Evolutionary conservation across 2,113 vertebrate genomes (phyloP).

Genomic region (Brachyhypopomus occidentalis): DNA sequence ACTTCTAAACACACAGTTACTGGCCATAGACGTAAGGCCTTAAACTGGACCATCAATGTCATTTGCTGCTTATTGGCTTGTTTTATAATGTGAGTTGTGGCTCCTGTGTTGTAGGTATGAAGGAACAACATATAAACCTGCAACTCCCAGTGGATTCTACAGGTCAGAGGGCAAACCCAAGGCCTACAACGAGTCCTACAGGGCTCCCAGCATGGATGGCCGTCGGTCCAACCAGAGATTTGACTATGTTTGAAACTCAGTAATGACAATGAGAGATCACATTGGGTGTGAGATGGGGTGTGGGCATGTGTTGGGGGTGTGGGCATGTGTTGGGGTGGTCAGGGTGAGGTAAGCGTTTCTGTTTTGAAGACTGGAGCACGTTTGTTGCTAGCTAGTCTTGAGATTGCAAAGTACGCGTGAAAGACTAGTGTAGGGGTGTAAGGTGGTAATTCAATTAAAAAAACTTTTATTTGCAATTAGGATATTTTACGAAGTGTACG

Average conservation of each 20-base stretch:
- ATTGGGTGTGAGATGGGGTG: not conserved
- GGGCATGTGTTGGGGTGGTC: not conserved
- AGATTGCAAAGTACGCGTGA: too few relatives aligned
- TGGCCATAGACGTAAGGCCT: too few relatives aligned
- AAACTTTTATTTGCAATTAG: not conserved
- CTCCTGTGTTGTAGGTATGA: constrained; percentile 74
- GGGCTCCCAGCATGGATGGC: constrained; percentile 75
- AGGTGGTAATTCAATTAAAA: too few relatives aligned
- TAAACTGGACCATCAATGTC: too few relatives aligned
- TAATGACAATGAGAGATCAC: not conserved
- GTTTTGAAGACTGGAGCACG: not conserved
- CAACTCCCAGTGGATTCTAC: constrained; percentile 78
- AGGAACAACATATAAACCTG: constrained; percentile 81
- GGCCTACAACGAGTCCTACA: constrained; percentile 67
- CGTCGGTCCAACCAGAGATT: constrained; percentile 79
- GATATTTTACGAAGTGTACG: not conserved
- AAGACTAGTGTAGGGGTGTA: too few relatives aligned
- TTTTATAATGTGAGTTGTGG: not conserved
- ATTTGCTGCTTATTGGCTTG: not conserved
- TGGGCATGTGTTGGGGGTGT: not conserved
- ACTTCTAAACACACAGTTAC: too few relatives aligned
- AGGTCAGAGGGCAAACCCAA: constrained; percentile 61
- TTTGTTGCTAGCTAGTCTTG: too few relatives aligned
- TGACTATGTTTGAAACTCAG: constrained; percentile 81
- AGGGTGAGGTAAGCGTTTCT: not conserved